These are phyloP conservation scores for Lypha dubia DNA, from an alignment of 2,888 invertebrate species.

Conservation along the genomic window DNA sequence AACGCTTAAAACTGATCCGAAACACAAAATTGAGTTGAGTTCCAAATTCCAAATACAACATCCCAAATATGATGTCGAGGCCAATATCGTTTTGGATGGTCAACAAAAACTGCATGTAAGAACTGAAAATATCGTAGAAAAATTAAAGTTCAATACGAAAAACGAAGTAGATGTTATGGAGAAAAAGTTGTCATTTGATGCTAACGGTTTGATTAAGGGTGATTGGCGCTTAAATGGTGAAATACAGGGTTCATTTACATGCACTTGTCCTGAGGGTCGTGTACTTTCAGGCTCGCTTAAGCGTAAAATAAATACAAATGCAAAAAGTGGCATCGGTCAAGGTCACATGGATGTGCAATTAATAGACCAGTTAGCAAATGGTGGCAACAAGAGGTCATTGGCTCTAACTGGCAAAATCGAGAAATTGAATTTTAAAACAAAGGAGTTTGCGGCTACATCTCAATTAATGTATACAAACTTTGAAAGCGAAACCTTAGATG, in stretches of 20 bases:
- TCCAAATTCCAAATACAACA: slow-evolving; percentile 86
- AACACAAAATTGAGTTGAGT: slow-evolving; percentile 86
- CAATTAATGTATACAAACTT: slow-evolving; percentile 83
- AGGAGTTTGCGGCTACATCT: slow-evolving; percentile 82
- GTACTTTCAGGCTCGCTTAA: slow-evolving; percentile 82
- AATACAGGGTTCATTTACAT: slow-evolving; percentile 75
- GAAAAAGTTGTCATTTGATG: slow-evolving; percentile 83
- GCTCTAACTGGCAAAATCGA: slow-evolving; percentile 80
- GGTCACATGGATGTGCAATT: slow-evolving; percentile 84
- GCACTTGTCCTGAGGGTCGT: slow-evolving; percentile 77
- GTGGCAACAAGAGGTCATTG: slow-evolving; percentile 81
- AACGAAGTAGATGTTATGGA: slow-evolving; percentile 84
- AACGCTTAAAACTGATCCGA: slow-evolving; percentile 84
- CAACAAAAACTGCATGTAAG: slow-evolving; percentile 87
- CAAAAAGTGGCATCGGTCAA: slow-evolving; percentile 83
- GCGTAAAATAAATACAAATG: slow-evolving; percentile 82
- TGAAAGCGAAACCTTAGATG: slow-evolving; percentile 84
- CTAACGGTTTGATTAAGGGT: slow-evolving; percentile 76
- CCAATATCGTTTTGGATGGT: slow-evolving; percentile 88
- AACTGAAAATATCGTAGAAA: slow-evolving; percentile 85
- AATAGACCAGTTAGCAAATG: slow-evolving; percentile 77
- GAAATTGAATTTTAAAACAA: slow-evolving; percentile 82
- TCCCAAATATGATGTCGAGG: slow-evolving; percentile 86
- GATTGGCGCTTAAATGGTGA: slow-evolving; percentile 79
- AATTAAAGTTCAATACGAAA: slow-evolving; percentile 86